Evolutionary conservation across 2,797 vertebrate species (phyloP).

Genomic region (Gymnopithys bicolor): DNA sequence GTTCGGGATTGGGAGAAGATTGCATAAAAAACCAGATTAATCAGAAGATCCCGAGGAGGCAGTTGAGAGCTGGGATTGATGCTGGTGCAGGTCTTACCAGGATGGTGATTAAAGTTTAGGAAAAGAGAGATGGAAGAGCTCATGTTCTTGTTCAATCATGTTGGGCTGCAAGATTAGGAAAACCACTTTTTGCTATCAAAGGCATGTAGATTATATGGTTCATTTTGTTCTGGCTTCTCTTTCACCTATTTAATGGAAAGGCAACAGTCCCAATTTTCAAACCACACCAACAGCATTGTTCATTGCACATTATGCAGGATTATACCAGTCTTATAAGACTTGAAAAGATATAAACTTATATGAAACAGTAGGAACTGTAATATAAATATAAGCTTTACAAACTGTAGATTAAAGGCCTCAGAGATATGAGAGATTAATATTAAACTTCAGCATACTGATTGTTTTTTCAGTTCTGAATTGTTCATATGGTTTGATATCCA

Average conservation of each 20-base stretch:
- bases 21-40: background rate
- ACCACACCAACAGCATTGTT: background rate
- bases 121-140: background rate
- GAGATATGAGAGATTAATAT: background rate
- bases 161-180: background rate
- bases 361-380: background rate
- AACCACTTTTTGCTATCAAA: background rate
- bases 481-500: background rate
- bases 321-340: background rate
- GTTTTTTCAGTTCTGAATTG: background rate
- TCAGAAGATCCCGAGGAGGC: background rate
- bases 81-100: background rate
- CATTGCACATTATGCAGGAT: background rate
- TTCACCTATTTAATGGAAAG: background rate
- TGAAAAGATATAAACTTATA: background rate
- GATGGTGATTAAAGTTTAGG: background rate
- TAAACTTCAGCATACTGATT: background rate
- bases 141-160: background rate
- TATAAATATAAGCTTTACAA: background rate
- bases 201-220: background rate
- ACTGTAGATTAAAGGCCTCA: background rate
- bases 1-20: background rate
- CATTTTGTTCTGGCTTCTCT: background rate
- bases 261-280: background rate
- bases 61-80: background rate